Base-by-base conservation (phyloP, 2,888 invertebrate species). In the Heliconius cydno region DNA sequence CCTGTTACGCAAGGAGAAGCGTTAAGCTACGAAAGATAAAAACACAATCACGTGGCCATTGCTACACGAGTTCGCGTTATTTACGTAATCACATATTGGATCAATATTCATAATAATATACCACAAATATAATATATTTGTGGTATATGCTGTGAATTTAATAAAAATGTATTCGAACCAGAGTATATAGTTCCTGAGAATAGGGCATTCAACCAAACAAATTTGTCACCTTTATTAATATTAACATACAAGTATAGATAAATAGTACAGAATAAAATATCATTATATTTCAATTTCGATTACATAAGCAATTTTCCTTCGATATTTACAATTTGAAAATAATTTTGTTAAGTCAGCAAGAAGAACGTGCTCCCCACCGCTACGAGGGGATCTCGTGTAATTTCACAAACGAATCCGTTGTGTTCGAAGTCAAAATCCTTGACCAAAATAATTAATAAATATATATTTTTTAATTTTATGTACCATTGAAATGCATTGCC, bases 371-470 rank as follows among this genome's bases (percentile, higher is more conserved):
- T 73, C 60, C n/a, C 38, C 57, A 28, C 67, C 28, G 74, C 74
- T 78, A 30, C 34, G 46, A 19, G 41, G 57, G 57, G 78, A 67
- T 78, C 68, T 78, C 73, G 67, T 73, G 67, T 74, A 74, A 74
- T 73, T 74, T 73, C 67, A 74, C 73, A 67, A 74, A 78, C 73
- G 67, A 74, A 78, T 74, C 73, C 57, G 30, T 25, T 66, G 66
- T 68, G 67, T 74, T 57, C 30, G 10, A 60, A 68, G 78, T 60
- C 73, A 74, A 30, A 28, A 60, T 78, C 68, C 74, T 74, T 67
- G 68, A 74, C 74, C 67, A 74, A 78, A 67, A 74, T 67, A 74
- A 68, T 60, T 67, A 68, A 65, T 28, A 5, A 38, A 73, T 60
- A 38, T 60, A 25, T 12, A 0, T 6, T 25, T 63, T 2, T 63